These are phyloP conservation scores for Girardinichthys multiradiatus DNA, from an alignment of 2,113 vertebrate genomes.

Conservation along the genomic window DNA sequence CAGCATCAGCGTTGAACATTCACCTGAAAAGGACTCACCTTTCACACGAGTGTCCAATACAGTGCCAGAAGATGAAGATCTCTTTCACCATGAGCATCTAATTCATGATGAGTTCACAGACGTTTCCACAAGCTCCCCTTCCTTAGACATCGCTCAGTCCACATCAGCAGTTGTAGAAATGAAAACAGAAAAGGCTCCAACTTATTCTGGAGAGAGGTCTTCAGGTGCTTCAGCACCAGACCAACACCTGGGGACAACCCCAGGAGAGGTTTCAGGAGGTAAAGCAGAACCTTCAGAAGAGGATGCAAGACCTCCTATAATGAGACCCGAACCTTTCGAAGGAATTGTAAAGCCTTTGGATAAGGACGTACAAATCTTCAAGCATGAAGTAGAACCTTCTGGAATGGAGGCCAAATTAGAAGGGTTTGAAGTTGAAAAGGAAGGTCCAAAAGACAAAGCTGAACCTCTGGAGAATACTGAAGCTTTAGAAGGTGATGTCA, in stretches of 20 bases:
- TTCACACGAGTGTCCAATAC: slow-evolving; percentile 73
- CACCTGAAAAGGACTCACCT: slow-evolving; percentile 75
- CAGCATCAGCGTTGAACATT: slow-evolving; percentile 37
- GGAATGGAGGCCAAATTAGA: background rate
- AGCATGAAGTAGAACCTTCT: background rate
- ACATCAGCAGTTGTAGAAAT: background rate
- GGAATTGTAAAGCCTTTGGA: background rate
- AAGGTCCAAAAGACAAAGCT: background rate
- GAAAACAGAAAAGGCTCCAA: slow-evolving; percentile 14
- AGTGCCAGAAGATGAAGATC: slow-evolving; percentile 56
- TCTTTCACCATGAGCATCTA: slow-evolving; percentile 9
- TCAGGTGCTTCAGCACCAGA: background rate
- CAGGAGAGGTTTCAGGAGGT: background rate
- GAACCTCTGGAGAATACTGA: background rate
- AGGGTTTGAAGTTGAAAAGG: background rate
- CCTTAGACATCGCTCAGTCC: background rate
- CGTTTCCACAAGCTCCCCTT: background rate
- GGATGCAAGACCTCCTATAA: background rate
- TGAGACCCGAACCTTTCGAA: background rate
- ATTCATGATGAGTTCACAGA: slow-evolving; percentile 26
- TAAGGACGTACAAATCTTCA: background rate
- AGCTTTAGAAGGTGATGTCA: background rate
- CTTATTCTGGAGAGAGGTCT: background rate
- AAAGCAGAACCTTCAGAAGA: background rate
- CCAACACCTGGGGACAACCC: background rate